Conservation (phyloP, 1,140 invertebrate species). For the Drepana arcuata region DNA sequence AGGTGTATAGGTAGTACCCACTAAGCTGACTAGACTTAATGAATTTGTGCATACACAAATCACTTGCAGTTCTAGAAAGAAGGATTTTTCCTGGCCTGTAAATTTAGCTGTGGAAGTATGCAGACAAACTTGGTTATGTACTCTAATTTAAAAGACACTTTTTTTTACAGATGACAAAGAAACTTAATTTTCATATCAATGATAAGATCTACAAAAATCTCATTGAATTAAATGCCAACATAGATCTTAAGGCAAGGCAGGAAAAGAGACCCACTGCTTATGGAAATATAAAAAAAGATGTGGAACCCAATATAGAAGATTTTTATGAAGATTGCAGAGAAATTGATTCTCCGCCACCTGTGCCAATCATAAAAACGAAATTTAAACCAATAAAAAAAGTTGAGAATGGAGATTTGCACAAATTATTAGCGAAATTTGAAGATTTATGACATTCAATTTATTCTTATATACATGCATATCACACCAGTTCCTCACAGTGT, state of each 20-base stretch:
- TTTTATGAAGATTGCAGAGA: slow-evolving; percentile 49
- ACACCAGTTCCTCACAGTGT: too few species aligned
- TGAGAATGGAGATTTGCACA: slow-evolving; percentile 41
- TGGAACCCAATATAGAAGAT: slow-evolving; percentile 65
- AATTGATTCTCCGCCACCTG: slow-evolving; percentile 39
- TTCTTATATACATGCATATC: too few species aligned
- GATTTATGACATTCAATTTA: slow-evolving; percentile 56
- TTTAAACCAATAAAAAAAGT: slow-evolving; percentile 36
- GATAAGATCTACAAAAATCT: slow-evolving; percentile 65
- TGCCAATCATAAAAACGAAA: slow-evolving; percentile 43
- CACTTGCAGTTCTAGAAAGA: too few species aligned
- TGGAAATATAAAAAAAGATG: slow-evolving; percentile 34
- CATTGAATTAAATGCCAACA: slow-evolving; percentile 58
- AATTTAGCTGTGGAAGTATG: too few species aligned
- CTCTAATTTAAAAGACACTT: slow-evolving; percentile 5
- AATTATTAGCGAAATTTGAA: slow-evolving; percentile 44
- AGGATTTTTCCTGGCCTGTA: too few species aligned
- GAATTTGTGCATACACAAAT: too few species aligned
- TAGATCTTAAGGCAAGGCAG: slow-evolving; percentile 29
- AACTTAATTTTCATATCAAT: slow-evolving; percentile 64
- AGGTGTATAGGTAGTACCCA: too few species aligned
- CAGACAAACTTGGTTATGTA: too few species aligned
- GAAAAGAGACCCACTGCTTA: slow-evolving; percentile 22
- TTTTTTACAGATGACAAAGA: slow-evolving; percentile 55
- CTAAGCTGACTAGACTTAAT: too few species aligned